Percentiles rank a stretch among this genome's conserved stretches.
Conservation (phyloP, 2,888 invertebrate species). For the Ophioninae sp. region DNA sequence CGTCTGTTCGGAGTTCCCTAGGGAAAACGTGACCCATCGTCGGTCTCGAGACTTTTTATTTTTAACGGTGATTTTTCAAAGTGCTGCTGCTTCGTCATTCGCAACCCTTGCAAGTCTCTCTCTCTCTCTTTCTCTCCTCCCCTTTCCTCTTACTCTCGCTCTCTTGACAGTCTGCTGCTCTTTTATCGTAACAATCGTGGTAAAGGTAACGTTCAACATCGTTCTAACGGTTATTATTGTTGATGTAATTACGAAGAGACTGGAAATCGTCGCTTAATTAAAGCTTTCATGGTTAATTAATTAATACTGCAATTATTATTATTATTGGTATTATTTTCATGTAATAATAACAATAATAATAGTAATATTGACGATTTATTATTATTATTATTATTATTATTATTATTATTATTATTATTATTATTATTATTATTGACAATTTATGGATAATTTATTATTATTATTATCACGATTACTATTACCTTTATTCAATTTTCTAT, state of each 20-base stretch:
- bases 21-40: constrained; percentile 59
- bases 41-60: constrained; percentile 36
- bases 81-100: constrained; percentile 51
- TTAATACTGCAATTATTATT: too few relatives aligned
- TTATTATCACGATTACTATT: too few relatives aligned
- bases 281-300: too few relatives aligned
- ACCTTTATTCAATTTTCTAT: too few relatives aligned
- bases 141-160: neutral
- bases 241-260: neutral
- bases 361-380: neutral
- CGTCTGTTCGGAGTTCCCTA: constrained; percentile 45
- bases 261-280: neutral
- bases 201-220: neutral
- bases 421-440: too few relatives aligned
- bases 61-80: constrained; percentile 60
- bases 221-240: neutral
- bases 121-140: neutral
- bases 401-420: too few relatives aligned
- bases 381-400: neutral
- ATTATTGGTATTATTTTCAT: neutral
- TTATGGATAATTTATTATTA: too few relatives aligned
- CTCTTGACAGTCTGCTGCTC: neutral
- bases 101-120: constrained; percentile 3
- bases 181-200: neutral
- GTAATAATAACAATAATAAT: neutral